Evolutionary conservation across 2,113 vertebrate species (phyloP).

Genomic region (Halichoerus grypus): DNA sequence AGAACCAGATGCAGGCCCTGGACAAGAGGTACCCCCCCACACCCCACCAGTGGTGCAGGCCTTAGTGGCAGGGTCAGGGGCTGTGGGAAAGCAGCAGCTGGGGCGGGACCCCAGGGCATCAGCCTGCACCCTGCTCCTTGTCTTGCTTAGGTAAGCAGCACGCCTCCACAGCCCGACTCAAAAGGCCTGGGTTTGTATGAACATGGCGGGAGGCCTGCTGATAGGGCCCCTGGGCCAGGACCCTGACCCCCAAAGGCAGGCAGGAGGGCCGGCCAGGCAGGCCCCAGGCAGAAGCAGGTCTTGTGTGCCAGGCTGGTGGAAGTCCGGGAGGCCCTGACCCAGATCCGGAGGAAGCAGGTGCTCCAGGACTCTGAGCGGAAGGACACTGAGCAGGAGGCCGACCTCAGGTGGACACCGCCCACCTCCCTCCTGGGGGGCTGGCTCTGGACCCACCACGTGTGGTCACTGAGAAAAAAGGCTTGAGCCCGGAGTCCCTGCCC

Average conservation of each 20-base stretch:
- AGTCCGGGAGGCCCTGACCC: slow-evolving; percentile 73
- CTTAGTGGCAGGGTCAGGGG: not conserved
- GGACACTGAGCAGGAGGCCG: not conserved
- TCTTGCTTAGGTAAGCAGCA: not conserved
- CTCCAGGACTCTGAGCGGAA: slow-evolving; percentile 58
- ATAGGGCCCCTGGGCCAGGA: not conserved
- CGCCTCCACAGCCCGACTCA: rapidly evolving
- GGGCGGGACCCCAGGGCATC: rapidly evolving
- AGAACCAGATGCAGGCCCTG: slow-evolving; percentile 74
- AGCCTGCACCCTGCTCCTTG: rapidly evolving
- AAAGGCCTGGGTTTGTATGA: not conserved
- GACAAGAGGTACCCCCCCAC: slow-evolving; percentile 67
- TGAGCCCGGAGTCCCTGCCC: not conserved
- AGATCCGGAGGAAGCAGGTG: slow-evolving; percentile 66
- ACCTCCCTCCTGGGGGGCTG: rapidly evolving
- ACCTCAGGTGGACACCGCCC: slow-evolving; percentile 18
- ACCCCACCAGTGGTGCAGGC: rapidly evolving
- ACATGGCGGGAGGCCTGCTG: not conserved
- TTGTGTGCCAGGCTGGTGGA: slow-evolving; percentile 72
- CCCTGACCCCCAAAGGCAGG: not conserved
- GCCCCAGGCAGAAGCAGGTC: not conserved
- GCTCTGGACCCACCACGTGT: rapidly evolving
- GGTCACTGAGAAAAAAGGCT: not conserved
- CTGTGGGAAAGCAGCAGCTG: not conserved
- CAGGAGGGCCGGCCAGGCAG: not conserved